Base-by-base conservation (phyloP, 2,888 invertebrate species). In the Micropterix aruncella region DNA sequence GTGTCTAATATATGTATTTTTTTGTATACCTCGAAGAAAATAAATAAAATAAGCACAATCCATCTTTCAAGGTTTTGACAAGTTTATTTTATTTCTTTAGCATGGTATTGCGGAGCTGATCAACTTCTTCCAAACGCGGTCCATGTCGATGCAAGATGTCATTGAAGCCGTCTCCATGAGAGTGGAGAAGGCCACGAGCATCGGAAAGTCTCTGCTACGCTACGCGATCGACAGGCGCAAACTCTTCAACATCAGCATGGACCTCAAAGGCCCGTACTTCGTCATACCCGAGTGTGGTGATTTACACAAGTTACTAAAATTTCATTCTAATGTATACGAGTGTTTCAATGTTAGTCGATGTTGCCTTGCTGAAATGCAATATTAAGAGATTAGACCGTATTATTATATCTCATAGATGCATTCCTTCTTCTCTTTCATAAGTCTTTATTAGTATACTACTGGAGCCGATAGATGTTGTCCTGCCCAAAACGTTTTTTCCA, bases 271-370 rank as follows among this genome's bases (percentile, higher is more conserved):
- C 4, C 87, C 87, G 0, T 83, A 84, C 54, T 56, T 88, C 7
- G 75, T 88, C 3, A 62, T 89, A 45, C 86, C 87, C 1, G 85
- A 88, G 56, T 73, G 77, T 52, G 86, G 85, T 15, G 79, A 80
- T 37, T 62, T 77, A 45, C 70, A 76, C 53, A 79, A 77, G 83
- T 83, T 61, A 58, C 27, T 27, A 27, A 27, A 27, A 27, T 27
- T 27, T 27, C 27, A 27, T 27, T 7, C 27, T 27, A 27, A 27
- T 12, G 63, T 60, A 16, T 7, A 37, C 19, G 16, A 16, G 17
- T 18, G 40, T 38, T 14, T 27, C 40, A 43, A 7, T 27, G 37
- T 43, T 15, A 40, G n/a, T 38, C 12, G 9, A 44, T 51, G 45
- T 7, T 45, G 19, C 12, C 36, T 16, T 15, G 19, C 19, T 37